Percentiles rank a stretch among this genome's conserved stretches.
phyloP scores from a whole-genome alignment of 2,113 vertebrate genomes.

The Grammomys dolichurus region DNA sequence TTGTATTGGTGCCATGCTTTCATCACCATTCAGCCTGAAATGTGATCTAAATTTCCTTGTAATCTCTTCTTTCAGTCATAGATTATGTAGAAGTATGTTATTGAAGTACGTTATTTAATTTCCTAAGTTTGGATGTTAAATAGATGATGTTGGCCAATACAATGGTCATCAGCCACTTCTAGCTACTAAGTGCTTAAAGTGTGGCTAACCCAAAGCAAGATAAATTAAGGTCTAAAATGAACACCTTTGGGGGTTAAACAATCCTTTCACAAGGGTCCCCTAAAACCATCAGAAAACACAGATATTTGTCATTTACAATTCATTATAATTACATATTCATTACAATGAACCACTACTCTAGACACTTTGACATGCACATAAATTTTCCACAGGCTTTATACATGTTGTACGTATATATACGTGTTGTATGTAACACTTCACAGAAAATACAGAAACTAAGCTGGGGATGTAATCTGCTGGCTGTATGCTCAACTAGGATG shows the following conservation, averaged over 20 bases:
- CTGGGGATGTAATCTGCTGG: background rate
- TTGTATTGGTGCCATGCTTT: background rate
- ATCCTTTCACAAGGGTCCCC: background rate
- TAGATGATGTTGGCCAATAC: background rate
- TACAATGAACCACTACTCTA: background rate
- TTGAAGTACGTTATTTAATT: background rate
- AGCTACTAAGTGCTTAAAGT: background rate
- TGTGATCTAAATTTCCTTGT: slow-evolving; percentile 12
- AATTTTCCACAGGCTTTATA: background rate
- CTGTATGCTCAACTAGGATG: background rate
- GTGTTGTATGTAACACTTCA: background rate
- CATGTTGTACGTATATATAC: background rate
- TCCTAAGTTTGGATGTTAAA: background rate
- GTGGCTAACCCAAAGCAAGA: background rate
- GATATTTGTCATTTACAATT: background rate
- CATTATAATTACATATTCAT: too few relatives aligned
- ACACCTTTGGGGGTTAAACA: background rate
- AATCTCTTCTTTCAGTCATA: background rate
- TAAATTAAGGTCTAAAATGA: background rate
- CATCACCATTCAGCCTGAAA: background rate
- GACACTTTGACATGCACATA: background rate
- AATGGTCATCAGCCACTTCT: background rate
- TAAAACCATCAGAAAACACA: background rate
- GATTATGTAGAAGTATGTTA: background rate
- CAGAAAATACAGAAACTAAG: background rate